These are phyloP conservation scores for Leptura quadrifasciata DNA, from an alignment of 2,888 invertebrate species.

Conservation along the genomic window DNA sequence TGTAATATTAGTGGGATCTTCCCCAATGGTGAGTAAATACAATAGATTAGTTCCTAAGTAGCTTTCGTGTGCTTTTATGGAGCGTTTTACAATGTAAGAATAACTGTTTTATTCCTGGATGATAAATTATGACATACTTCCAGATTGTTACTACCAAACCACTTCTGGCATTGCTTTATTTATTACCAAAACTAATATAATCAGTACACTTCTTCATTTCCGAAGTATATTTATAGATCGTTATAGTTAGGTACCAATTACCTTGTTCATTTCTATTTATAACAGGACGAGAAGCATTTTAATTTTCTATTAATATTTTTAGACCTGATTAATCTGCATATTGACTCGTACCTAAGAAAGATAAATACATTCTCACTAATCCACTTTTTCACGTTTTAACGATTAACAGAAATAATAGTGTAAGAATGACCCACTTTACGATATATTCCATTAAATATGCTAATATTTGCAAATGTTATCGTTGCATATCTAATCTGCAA, in stretches of 20 bases:
- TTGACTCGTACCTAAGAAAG: slow-evolving; percentile 9
- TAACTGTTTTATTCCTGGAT: too few species aligned
- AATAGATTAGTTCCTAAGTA: too few species aligned
- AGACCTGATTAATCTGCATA: slow-evolving; percentile 9
- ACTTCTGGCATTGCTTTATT: too few species aligned
- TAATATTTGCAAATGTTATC: slow-evolving; percentile 38
- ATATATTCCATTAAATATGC: slow-evolving; percentile 35
- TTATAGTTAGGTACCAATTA: neutral
- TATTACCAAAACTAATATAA: too few species aligned
- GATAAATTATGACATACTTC: too few species aligned
- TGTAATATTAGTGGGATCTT: too few species aligned
- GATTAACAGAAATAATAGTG: slow-evolving; percentile 20
- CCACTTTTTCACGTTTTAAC: slow-evolving; percentile 22
- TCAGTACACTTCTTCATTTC: neutral
- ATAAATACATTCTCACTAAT: slow-evolving; percentile 1
- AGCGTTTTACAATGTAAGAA: too few species aligned
- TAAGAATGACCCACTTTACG: slow-evolving; percentile 11
- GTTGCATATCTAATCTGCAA: slow-evolving; percentile 35
- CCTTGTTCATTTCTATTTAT: neutral
- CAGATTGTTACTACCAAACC: too few species aligned
- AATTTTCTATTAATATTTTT: slow-evolving; percentile 7
- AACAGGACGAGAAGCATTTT: neutral
- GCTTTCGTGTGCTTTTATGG: too few species aligned
- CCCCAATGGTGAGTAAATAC: too few species aligned
- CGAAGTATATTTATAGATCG: neutral